Conservation (phyloP, 2,797 vertebrate genomes). For the Lerista edwardsae region DNA sequence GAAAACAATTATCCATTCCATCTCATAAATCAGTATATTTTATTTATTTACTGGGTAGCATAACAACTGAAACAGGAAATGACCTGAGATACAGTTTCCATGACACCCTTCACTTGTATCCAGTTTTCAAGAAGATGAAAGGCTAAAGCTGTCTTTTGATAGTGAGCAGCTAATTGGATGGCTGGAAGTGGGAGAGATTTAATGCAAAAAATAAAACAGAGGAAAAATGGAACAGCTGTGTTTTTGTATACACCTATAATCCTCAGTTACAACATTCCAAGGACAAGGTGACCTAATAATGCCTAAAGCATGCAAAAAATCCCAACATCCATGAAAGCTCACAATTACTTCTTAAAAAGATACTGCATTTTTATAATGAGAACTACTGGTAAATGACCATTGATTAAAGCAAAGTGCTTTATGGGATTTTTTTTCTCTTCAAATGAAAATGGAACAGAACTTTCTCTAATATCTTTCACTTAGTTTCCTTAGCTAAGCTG, state of each 20-base stretch:
- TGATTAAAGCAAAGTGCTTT: conserved; percentile 2
- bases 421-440: conserved; percentile 12
- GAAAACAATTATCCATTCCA: conserved; percentile 53
- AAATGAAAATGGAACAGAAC: not conserved
- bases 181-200: conserved; percentile 77
- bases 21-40: conserved; percentile 51
- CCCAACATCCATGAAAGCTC: conserved; percentile 50
- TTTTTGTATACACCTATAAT: conserved; percentile 80
- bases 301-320: conserved; percentile 54
- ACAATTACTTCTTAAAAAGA: conserved; percentile 30
- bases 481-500: not conserved
- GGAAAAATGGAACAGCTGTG: conserved; percentile 84
- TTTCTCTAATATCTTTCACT: not conserved
- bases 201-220: conserved; percentile 74
- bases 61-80: conserved; percentile 85
- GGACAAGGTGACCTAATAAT: conserved; percentile 76
- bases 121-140: conserved; percentile 88
- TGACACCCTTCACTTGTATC: conserved; percentile 83
- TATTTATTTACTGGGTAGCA: conserved; percentile 68
- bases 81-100: conserved; percentile 88
- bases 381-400: not conserved
- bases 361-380: not conserved
- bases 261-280: conserved; percentile 77
- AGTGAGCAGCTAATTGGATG: conserved; percentile 87
- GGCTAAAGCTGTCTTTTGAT: conserved; percentile 78